Conservation (phyloP, 2,113 vertebrate genomes). For the Oncorhynchus clarkii region DNA sequence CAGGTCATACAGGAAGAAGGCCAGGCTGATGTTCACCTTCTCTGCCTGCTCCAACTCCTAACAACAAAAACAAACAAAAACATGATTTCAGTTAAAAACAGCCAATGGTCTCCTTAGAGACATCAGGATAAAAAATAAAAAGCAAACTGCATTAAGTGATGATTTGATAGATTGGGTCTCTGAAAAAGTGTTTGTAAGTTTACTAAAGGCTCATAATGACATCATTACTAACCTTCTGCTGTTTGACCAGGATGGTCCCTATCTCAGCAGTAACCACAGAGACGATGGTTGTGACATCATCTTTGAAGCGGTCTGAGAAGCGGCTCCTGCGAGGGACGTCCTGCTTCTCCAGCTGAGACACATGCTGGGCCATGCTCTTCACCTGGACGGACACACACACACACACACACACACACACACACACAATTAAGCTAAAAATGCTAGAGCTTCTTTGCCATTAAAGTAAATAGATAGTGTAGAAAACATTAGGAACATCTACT, state of each 20-base stretch:
- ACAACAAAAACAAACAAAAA: conserved; percentile 43
- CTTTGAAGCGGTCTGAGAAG: conserved; percentile 94
- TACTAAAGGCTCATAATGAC: not conserved
- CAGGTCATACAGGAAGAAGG: conserved; percentile 96
- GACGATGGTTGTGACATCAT: conserved; percentile 93
- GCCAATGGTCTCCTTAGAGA: too few species aligned
- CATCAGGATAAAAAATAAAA: too few species aligned
- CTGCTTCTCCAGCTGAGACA: conserved; percentile 82
- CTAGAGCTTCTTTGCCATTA: too few species aligned
- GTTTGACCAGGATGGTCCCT: conserved; percentile 87
- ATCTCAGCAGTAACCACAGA: conserved; percentile 94
- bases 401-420: too few species aligned
- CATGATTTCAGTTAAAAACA: too few species aligned
- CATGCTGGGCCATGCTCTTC: conserved; percentile 95
- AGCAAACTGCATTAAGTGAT: not conserved
- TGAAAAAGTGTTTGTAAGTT: not conserved
- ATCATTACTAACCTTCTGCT: conserved; percentile 81
- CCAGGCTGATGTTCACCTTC: conserved; percentile 96
- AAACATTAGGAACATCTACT: too few species aligned
- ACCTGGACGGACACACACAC: conserved; percentile 66
- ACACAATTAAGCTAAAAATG: too few species aligned
- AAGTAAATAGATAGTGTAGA: not conserved
- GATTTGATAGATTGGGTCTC: not conserved
- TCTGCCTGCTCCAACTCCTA: conserved; percentile 96
- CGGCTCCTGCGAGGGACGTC: conserved; percentile 78